These are phyloP conservation scores for Agrotis ipsilon DNA, from an alignment of 2,888 invertebrate genomes.

Conservation along the genomic window DNA sequence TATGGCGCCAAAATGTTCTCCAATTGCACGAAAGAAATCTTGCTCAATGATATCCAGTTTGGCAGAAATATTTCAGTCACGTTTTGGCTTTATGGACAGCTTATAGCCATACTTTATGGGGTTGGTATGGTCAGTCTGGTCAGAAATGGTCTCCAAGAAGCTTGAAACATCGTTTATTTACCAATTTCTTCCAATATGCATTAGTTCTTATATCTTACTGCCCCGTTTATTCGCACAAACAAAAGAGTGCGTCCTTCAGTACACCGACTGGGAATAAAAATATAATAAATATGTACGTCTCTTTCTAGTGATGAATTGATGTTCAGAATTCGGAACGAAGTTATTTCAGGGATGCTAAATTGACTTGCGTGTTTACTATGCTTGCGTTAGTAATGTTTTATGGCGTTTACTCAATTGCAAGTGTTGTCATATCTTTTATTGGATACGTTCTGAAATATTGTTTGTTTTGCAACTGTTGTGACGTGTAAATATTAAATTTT, in stretches of 20 bases:
- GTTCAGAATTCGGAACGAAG: conserved; percentile 29
- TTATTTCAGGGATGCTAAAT: conserved; percentile 45
- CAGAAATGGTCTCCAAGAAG: background rate
- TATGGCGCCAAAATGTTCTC: background rate
- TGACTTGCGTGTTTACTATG: conserved; percentile 50
- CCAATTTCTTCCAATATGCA: background rate
- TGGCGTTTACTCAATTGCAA: conserved; percentile 24
- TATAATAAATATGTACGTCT: conserved; percentile 33
- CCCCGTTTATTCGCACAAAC: conserved; percentile 18
- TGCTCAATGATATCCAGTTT: background rate
- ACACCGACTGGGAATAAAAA: conserved; percentile 15
- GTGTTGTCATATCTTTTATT: conserved; percentile 44
- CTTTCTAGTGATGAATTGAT: conserved; percentile 48
- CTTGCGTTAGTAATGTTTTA: conserved; percentile 47
- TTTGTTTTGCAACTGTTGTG: conserved; percentile 6
- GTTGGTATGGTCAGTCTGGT: no score
- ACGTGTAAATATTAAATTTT: background rate
- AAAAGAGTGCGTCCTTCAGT: conserved; percentile 26
- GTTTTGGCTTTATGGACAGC: background rate
- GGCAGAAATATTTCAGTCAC: background rate
- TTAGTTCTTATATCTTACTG: background rate
- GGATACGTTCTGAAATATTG: conserved; percentile 24
- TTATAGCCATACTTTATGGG: no score
- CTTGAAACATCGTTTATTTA: background rate
- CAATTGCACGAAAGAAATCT: no score